These are phyloP conservation scores for Nebria brevicollis DNA, from an alignment of 2,888 invertebrate species.

Conservation along the genomic window DNA sequence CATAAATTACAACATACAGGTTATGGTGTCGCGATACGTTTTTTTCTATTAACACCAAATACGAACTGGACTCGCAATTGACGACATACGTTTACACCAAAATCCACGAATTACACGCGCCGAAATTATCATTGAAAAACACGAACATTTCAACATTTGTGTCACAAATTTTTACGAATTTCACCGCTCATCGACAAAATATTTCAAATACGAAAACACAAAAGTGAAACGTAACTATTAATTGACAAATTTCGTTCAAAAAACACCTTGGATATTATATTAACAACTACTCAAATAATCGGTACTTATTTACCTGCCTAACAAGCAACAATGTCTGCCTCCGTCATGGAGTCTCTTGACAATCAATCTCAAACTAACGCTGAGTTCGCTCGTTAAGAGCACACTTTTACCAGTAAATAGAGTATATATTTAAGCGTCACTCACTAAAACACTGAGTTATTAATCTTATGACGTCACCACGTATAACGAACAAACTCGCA, in stretches of 20 bases:
- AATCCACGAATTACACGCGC: neutral
- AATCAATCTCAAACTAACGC: neutral
- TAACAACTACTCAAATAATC: neutral
- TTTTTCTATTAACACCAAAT: neutral
- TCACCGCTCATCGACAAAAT: neutral
- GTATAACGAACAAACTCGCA: too few relatives aligned
- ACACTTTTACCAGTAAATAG: too few relatives aligned
- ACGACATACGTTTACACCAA: neutral
- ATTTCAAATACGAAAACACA: neutral
- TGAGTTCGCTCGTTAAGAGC: too few relatives aligned
- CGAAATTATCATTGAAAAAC: too few relatives aligned
- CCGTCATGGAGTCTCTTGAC: neutral
- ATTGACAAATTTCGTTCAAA: neutral
- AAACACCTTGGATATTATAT: slow-evolving; percentile 8
- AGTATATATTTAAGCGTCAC: too few relatives aligned
- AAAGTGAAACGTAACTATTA: neutral
- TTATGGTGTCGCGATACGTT: neutral
- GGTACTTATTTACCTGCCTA: neutral
- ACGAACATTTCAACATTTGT: neutral
- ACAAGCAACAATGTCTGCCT: neutral
- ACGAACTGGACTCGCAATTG: neutral
- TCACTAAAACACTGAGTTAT: too few relatives aligned
- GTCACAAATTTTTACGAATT: neutral
- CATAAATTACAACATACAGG: neutral
- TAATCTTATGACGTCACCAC: too few relatives aligned